phyloP scores from a whole-genome alignment of 2,888 invertebrate species.

The Stomorhina lunata region DNA sequence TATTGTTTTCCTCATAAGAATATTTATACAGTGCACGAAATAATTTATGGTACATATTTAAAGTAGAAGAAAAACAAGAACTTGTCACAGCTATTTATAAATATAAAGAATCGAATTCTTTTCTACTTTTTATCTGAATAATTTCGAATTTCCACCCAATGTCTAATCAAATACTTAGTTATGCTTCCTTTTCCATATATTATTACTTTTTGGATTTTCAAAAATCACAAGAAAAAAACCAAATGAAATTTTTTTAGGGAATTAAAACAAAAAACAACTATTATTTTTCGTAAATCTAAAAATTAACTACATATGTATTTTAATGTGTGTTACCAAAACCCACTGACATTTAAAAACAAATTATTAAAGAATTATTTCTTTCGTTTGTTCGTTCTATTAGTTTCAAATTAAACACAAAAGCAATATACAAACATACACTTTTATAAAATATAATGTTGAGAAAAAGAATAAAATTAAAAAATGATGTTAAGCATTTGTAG shows the following conservation, averaged over 20 bases:
- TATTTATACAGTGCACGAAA: too few species aligned
- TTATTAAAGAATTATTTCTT: not conserved
- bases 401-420: conserved; percentile 29
- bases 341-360: conserved; percentile 29
- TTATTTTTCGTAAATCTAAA: conserved; percentile 25
- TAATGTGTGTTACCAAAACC: conserved; percentile 36
- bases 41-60: too few species aligned
- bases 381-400: too few species aligned
- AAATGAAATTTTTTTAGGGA: conserved; percentile 58
- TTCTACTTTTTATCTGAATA: too few species aligned
- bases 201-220: conserved; percentile 3
- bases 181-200: not conserved
- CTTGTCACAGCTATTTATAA: too few species aligned
- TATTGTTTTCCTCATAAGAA: too few species aligned
- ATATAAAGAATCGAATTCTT: too few species aligned
- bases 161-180: too few species aligned
- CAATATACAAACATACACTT: conserved; percentile 37
- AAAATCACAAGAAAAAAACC: conserved; percentile 32
- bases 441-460: conserved; percentile 15
- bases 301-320: conserved; percentile 19
- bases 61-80: too few species aligned
- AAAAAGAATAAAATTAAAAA: conserved; percentile 18
- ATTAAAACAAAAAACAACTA: conserved; percentile 28
- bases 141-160: too few species aligned
- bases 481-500: conserved; percentile 37